phyloP scores from a whole-genome alignment of 2,888 invertebrate species.

The Axea sp. region DNA sequence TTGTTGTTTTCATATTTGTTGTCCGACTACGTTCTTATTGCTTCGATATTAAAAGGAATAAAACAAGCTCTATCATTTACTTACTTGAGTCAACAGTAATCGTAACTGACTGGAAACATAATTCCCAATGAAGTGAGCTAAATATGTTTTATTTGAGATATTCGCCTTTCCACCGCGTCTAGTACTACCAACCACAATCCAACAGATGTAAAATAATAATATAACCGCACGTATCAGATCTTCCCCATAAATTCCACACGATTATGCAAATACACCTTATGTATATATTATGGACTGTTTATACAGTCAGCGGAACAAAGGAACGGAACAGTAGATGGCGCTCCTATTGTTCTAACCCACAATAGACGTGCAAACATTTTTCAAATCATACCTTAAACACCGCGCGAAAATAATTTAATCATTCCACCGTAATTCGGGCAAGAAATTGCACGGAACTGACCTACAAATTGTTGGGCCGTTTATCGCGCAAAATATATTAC shows the following conservation, averaged over 20 bases:
- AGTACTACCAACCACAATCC: constrained; percentile 25
- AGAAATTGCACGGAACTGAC: too few species aligned
- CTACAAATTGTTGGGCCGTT: too few species aligned
- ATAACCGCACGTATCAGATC: constrained; percentile 46
- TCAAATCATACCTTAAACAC: not conserved
- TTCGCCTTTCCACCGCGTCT: constrained; percentile 16
- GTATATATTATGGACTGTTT: constrained; percentile 46
- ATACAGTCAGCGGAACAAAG: constrained; percentile 48
- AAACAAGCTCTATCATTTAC: too few species aligned
- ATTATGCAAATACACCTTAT: constrained; percentile 47
- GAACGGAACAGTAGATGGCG: constrained; percentile 48
- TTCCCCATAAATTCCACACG: constrained; percentile 45
- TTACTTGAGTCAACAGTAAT: too few species aligned
- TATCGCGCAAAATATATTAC: too few species aligned
- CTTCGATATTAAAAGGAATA: too few species aligned
- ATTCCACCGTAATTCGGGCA: too few species aligned
- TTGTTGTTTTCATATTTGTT: too few species aligned
- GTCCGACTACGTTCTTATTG: too few species aligned
- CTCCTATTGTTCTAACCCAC: constrained; percentile 45
- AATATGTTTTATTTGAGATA: constrained; percentile 15
- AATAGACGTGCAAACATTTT: constrained; percentile 14
- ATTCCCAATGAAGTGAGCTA: constrained; percentile 30
- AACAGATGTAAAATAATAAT: constrained; percentile 43
- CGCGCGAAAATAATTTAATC: not conserved
- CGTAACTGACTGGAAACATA: constrained; percentile 15